A percentile compares a stretch with the other conserved stretches of the same genome.
Evolutionary conservation across 2,797 vertebrate genomes (phyloP).

Genomic region (Xiphophorus birchmanni): DNA sequence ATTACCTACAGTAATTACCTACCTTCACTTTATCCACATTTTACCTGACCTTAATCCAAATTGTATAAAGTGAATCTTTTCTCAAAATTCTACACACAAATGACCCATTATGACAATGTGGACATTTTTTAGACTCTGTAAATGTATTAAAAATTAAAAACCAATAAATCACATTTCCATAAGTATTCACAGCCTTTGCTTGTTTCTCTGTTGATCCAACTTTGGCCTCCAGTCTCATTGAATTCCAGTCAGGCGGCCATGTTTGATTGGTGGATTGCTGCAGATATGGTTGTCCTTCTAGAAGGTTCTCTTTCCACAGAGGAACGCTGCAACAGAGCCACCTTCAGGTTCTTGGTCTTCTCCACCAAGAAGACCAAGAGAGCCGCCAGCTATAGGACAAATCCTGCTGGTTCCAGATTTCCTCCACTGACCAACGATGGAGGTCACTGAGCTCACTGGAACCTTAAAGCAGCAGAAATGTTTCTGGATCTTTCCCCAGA

Average conservation of each 20-base stretch:
- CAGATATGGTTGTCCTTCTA: background rate
- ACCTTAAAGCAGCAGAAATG: background rate
- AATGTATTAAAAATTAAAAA: background rate
- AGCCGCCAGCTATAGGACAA: background rate
- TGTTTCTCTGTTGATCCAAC: too few species aligned
- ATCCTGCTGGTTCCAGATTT: background rate
- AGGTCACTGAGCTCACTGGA: background rate
- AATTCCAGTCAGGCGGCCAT: background rate
- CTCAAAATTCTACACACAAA: background rate
- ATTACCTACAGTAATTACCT: background rate
- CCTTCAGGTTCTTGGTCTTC: background rate
- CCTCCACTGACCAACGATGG: background rate
- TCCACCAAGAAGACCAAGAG: background rate
- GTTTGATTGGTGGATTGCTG: background rate
- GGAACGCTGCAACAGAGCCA: background rate
- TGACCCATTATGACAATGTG: background rate
- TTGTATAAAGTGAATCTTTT: background rate
- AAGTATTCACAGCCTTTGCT: too few species aligned
- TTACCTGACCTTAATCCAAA: background rate
- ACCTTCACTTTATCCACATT: background rate
- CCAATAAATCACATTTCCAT: too few species aligned
- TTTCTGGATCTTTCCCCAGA: background rate
- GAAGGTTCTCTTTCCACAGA: background rate
- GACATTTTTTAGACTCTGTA: background rate
- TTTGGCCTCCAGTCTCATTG: background rate